Evolutionary conservation across 2,113 vertebrate species (phyloP), one percentile per base, ranked within the genome.

Genomic region (Ciconia maguari): DNA sequence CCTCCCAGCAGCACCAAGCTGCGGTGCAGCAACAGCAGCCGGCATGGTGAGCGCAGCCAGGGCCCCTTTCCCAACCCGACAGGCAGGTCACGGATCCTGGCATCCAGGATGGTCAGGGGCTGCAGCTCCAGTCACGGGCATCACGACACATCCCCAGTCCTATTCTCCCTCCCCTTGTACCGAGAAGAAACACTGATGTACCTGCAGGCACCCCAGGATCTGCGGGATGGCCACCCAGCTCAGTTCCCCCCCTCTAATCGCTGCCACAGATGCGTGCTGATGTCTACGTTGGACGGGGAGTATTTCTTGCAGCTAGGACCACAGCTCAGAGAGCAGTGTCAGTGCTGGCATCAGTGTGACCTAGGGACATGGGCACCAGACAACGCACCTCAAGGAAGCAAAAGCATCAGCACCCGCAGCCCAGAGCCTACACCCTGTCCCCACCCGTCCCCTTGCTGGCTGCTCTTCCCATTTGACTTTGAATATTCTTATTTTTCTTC

Each of bases 81-180:
- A 20, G 13, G 6, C 52, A 55, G 42, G 42, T 38, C 30, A 62
- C 5, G 14, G 21, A 13, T 76, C 55, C 52, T 79, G 38, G 19
- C 12, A 83, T 8, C 26, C 65, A 57, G 9, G 30, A 65, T 9
- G 24, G 34, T 41, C 65, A 90, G n/a, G n/a, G n/a, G 38, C 42
- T 71, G 57, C n/a, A n/a, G n/a, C n/a, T n/a, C n/a, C n/a, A n/a
- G n/a, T n/a, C n/a, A n/a, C n/a, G n/a, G n/a, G n/a, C n/a, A n/a
- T 76, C 27, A 38, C 0, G 0, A 58, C 27, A 55, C 0, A 11
- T n/a, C 27, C 21, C 26, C 1, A 0, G 1, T n/a, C 41, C 60
- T 41, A 1, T 41, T 70, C 72, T 89, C 25, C 48, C 22, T 82
- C 16, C 10, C 5, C 16, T 68, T 6, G 3, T 7, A 30, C 0